Conservation (phyloP, 2,888 invertebrate genomes). For the Drosophila nigricruria region DNA sequence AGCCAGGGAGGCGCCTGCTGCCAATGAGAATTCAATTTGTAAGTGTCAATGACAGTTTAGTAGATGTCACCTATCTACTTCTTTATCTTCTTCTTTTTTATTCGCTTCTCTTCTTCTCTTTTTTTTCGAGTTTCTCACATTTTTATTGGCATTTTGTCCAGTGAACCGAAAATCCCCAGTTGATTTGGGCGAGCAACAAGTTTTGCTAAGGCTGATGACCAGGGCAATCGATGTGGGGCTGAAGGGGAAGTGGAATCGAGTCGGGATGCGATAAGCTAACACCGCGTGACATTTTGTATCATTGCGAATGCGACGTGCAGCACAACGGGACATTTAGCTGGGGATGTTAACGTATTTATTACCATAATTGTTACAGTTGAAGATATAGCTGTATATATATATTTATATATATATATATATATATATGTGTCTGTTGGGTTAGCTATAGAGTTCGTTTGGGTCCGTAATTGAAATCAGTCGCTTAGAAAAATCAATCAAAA, state of each 20-base stretch:
- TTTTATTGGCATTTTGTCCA: slow-evolving; percentile 71
- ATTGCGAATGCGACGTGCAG: slow-evolving; percentile 38
- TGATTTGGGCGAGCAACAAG: slow-evolving; percentile 72
- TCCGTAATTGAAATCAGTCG: slow-evolving; percentile 64
- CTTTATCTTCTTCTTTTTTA: slow-evolving; percentile 10
- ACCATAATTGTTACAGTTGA: slow-evolving; percentile 43
- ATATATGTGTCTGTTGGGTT: neutral
- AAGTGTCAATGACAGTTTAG: slow-evolving; percentile 76
- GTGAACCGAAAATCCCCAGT: slow-evolving; percentile 72
- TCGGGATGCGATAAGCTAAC: slow-evolving; percentile 14
- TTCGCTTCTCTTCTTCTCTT: slow-evolving; percentile 10
- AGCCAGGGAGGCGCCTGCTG: neutral
- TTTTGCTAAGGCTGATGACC: slow-evolving; percentile 29
- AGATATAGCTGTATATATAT: neutral
- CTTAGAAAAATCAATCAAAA: slow-evolving; percentile 72
- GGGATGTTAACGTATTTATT: slow-evolving; percentile 61
- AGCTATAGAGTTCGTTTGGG: neutral
- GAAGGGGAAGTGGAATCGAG: neutral
- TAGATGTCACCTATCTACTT: slow-evolving; percentile 35
- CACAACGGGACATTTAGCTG: slow-evolving; percentile 20
- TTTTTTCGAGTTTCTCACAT: slow-evolving; percentile 28
- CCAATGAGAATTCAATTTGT: slow-evolving; percentile 73
- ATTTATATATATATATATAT: neutral
- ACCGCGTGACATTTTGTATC: slow-evolving; percentile 66
- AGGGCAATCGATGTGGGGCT: neutral